Conservation (phyloP, 2,113 vertebrate genomes). For the Poecilia latipinna region DNA sequence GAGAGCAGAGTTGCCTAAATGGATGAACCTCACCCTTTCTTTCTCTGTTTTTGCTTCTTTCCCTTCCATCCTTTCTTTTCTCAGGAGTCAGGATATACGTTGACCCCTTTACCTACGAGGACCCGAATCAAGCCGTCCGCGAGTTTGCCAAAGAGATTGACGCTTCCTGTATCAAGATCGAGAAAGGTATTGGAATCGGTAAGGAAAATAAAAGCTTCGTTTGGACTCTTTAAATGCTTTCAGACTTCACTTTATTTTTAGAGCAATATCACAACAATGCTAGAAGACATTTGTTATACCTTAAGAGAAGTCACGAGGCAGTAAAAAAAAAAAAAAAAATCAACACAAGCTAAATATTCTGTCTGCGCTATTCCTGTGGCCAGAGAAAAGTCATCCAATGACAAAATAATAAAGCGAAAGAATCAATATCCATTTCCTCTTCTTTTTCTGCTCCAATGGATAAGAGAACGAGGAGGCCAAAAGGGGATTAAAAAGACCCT, state of each 20-base stretch:
- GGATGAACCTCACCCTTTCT: conserved; percentile 55
- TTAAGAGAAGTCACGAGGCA: conserved; percentile 21
- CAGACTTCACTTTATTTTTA: no score
- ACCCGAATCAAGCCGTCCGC: conserved; percentile 97
- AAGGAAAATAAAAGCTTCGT: conserved; percentile 40
- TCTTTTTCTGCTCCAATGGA: conserved; percentile 57
- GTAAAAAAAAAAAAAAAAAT: conserved; percentile 19
- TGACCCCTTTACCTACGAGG: conserved; percentile 98
- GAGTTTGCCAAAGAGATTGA: conserved; percentile 99
- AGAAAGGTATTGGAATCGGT: conserved; percentile 99
- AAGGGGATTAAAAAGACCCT: conserved; percentile 62
- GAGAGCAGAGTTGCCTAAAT: conserved; percentile 36
- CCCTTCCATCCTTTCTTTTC: conserved; percentile 26
- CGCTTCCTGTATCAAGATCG: conserved; percentile 98
- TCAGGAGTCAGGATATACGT: conserved; percentile 97
- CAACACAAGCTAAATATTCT: conserved; percentile 42
- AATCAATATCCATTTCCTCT: conserved; percentile 78
- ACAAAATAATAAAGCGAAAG: conserved; percentile 76
- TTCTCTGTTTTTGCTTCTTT: conserved; percentile 23
- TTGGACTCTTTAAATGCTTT: neutral
- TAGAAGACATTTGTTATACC: conserved; percentile 28
- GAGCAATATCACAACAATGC: neutral
- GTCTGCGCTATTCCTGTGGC: conserved; percentile 51
- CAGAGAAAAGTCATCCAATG: conserved; percentile 69
- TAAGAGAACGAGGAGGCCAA: conserved; percentile 32